Conservation (phyloP, 2,113 vertebrate species). For the human (Homo sapiens) region GRCh38 chr6:63466501-63467000, state of each 20-base stretch:
- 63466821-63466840: not conserved
- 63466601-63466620: not conserved
- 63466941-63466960: too few species aligned
- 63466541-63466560: not conserved
- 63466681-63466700: not conserved
- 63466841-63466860: not conserved
- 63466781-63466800: not conserved
- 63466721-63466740: not conserved
- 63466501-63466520: not conserved
- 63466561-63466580: not conserved
- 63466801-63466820: not conserved
- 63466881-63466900: not conserved
- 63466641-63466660: not conserved
- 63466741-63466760: not conserved
- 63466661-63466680: not conserved
- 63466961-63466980: not conserved
- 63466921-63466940: too few species aligned
- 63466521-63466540: not conserved
- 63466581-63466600: not conserved
- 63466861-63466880: not conserved
- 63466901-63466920: not conserved
- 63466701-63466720: not conserved
- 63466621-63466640: not conserved
- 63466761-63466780: not conserved
- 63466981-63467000: not conserved